A percentile compares a stretch with the other conserved stretches of the same genome.
phyloP scores from a whole-genome alignment of 2,113 vertebrate genomes.

The Hylia prasina region DNA sequence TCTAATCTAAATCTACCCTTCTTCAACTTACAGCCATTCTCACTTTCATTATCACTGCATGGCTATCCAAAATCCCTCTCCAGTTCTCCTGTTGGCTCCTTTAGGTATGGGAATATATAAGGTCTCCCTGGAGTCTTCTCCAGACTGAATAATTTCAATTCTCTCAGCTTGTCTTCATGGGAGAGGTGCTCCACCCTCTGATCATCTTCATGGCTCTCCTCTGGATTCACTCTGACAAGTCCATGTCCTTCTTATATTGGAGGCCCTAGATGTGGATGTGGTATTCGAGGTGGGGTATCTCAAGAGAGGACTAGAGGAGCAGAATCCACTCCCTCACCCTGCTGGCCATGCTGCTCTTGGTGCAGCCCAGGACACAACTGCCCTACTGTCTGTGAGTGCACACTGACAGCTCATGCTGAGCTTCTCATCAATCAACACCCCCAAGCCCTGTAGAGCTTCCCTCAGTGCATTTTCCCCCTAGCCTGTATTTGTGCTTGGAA shows the following conservation, averaged over 20 bases:
- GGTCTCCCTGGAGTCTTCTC: neutral
- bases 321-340: neutral
- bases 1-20: neutral
- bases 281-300: neutral
- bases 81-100: neutral
- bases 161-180: neutral
- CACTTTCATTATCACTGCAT: neutral
- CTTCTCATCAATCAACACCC: neutral
- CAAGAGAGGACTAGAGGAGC: neutral
- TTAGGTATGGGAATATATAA: neutral
- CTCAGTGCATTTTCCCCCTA: neutral
- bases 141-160: neutral
- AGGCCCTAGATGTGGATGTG: neutral
- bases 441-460: neutral
- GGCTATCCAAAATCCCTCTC: neutral
- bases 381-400: neutral
- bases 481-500: neutral
- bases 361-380: neutral
- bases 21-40: neutral
- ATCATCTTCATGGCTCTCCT: neutral
- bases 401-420: neutral
- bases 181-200: neutral
- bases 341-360: neutral
- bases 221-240: neutral
- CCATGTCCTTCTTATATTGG: neutral